Evolutionary conservation across 2,113 vertebrate genomes (phyloP).

Genomic region (Gopherus flavomarginatus): DNA sequence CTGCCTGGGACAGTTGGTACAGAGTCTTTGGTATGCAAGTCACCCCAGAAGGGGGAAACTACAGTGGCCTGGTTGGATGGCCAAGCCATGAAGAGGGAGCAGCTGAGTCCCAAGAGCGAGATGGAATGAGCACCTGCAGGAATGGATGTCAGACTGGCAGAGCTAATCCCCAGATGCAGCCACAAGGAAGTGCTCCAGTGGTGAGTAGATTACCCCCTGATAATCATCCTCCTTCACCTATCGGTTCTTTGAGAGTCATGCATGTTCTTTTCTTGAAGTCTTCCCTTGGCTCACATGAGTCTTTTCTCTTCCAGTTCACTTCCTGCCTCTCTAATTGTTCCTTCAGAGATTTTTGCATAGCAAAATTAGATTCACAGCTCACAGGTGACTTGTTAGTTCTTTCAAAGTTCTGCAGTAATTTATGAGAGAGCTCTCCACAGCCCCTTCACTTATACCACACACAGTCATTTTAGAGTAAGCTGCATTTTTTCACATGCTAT

Average conservation of each 20-base stretch:
- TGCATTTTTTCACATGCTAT: not conserved
- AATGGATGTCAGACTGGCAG: not conserved
- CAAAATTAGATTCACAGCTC: slow-evolving; percentile 56
- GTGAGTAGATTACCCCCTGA: not conserved
- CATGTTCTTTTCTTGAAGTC: not conserved
- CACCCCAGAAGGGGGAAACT: not conserved
- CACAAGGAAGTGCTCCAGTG: not conserved
- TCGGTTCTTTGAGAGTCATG: not conserved
- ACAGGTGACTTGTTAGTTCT: slow-evolving; percentile 39
- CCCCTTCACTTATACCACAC: not conserved
- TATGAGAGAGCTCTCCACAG: not conserved
- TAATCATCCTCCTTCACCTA: not conserved
- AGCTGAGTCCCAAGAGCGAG: not conserved
- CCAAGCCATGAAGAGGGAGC: not conserved
- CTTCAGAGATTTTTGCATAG: slow-evolving; percentile 21
- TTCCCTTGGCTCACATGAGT: not conserved
- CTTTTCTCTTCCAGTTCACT: not conserved
- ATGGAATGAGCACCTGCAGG: too few relatives aligned
- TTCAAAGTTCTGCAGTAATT: slow-evolving; percentile 34
- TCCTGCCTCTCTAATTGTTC: not conserved
- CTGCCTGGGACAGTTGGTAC: not conserved
- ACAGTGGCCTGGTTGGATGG: not conserved
- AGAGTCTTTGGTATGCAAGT: not conserved
- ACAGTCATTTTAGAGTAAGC: not conserved
- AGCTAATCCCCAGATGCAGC: not conserved